Conservation (phyloP, 2,797 vertebrate species). For the Nasua narica region DNA sequence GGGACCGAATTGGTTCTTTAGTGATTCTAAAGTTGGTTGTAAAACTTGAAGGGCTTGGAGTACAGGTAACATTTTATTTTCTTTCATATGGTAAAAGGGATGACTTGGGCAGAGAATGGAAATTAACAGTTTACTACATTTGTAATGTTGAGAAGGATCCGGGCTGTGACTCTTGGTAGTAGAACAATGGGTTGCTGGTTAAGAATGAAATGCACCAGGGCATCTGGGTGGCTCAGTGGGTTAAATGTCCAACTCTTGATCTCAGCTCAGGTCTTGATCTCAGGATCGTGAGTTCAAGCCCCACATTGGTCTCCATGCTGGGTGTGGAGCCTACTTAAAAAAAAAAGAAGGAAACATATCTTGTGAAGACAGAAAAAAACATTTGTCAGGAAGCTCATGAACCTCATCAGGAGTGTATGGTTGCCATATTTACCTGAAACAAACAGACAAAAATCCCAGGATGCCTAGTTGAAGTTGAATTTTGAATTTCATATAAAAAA, state of each 20-base stretch:
- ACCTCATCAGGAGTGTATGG: not conserved
- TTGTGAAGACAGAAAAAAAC: slow-evolving; percentile 25
- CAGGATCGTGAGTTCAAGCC: not conserved
- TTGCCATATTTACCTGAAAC: slow-evolving; percentile 26
- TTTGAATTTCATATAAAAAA: slow-evolving; percentile 51
- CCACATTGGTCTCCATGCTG: not conserved
- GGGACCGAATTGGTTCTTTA: not conserved
- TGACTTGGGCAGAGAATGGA: slow-evolving; percentile 13
- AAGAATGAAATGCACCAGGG: not conserved
- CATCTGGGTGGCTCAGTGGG: not conserved
- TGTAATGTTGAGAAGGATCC: not conserved
- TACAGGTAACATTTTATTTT: slow-evolving; percentile 27
- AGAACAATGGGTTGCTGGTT: not conserved
- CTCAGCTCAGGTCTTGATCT: not conserved
- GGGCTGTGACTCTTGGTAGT: not conserved
- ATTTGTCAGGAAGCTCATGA: not conserved
- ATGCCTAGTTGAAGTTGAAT: slow-evolving; percentile 36
- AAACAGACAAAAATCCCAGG: not conserved
- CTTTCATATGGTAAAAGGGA: not conserved
- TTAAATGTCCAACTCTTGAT: not conserved
- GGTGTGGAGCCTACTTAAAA: not conserved
- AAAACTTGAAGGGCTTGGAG: slow-evolving; percentile 25
- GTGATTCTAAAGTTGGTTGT: slow-evolving; percentile 32
- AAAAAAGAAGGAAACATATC: not conserved
- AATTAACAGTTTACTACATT: slow-evolving; percentile 25